phyloP scores from a whole-genome alignment of 2,797 vertebrate genomes.

The Pseudotriccus pelzelni region DNA sequence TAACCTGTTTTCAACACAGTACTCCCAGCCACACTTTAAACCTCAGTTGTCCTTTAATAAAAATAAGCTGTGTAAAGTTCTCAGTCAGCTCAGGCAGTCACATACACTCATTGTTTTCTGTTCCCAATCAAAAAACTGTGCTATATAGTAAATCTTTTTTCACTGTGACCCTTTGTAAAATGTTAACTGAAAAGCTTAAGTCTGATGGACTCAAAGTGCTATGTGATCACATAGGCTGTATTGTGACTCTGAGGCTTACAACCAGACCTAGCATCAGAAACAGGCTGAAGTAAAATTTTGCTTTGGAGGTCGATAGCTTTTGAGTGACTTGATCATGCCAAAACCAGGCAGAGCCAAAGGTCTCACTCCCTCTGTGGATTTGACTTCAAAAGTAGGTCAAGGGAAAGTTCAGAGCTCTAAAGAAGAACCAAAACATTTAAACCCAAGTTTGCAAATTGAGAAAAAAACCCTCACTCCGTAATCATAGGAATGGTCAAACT shows the following conservation, averaged over 20 bases:
- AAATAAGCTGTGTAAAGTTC: conserved; percentile 54
- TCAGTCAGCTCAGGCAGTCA: conserved; percentile 20
- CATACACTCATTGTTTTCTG: conserved; percentile 41
- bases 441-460: background rate
- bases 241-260: background rate
- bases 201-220: background rate
- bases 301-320: background rate
- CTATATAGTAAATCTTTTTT: conserved; percentile 38
- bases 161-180: background rate
- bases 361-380: background rate
- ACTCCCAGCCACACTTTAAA: conserved; percentile 49
- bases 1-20: conserved; percentile 52
- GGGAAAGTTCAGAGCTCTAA: background rate
- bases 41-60: conserved; percentile 61
- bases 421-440: background rate
- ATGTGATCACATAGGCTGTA: background rate
- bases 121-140: conserved; percentile 26
- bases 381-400: background rate
- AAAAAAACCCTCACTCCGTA: background rate
- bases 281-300: background rate
- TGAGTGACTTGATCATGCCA: background rate
- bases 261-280: background rate
- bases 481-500: background rate
- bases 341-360: background rate
- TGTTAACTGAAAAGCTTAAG: conserved; percentile 3